Conservation (phyloP, 2,797 vertebrate species). For the Passerculus sandwichensis region DNA sequence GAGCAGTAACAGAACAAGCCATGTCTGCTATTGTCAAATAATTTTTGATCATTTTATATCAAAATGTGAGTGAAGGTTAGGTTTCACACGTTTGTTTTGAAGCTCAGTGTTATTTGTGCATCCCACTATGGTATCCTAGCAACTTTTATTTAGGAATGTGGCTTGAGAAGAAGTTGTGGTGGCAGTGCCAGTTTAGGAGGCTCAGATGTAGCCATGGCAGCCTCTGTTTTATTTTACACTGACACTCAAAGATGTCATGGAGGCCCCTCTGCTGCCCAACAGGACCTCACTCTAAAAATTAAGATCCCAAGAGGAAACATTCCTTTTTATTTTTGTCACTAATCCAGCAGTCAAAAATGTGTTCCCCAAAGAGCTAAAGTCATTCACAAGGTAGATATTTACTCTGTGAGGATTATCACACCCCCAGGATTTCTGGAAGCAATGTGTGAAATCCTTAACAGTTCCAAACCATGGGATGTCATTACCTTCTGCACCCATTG, state of each 20-base stretch:
- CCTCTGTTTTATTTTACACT: neutral
- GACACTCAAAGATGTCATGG: neutral
- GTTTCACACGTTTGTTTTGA: neutral
- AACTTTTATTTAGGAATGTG: neutral
- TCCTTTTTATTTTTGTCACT: neutral
- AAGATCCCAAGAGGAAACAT: neutral
- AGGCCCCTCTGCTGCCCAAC: neutral
- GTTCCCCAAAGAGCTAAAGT: neutral
- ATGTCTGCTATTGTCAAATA: neutral
- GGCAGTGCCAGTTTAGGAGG: neutral
- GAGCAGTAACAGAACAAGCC: neutral
- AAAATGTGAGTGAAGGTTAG: neutral
- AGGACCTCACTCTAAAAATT: neutral
- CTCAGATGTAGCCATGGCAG: neutral
- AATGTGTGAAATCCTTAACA: neutral
- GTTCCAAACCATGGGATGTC: accelerated
- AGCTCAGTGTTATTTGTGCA: neutral
- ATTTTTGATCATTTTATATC: neutral
- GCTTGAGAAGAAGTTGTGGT: neutral
- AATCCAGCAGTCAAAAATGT: neutral
- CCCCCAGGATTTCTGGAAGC: neutral
- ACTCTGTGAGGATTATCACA: neutral
- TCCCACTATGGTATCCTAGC: neutral
- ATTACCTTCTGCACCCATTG: neutral
- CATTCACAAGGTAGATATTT: neutral